phyloP scores from a whole-genome alignment of 2,113 vertebrate species.

The Salvelinus fontinalis region DNA sequence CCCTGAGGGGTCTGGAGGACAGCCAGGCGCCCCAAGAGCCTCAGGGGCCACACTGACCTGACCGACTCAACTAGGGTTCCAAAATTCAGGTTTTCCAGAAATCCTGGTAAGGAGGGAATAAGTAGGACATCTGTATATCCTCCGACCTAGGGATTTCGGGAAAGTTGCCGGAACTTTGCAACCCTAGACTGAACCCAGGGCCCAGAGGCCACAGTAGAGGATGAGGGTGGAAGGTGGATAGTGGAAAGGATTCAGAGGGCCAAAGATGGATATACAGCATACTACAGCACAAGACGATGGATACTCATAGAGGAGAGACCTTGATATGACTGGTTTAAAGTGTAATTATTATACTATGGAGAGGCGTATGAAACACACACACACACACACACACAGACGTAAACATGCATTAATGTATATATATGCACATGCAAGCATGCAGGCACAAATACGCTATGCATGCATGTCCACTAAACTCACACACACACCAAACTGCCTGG shows the following conservation, averaged over 20 bases:
- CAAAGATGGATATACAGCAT: not conserved
- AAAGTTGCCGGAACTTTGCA: not conserved
- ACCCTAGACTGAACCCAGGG: not conserved
- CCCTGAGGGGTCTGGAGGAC: conserved; percentile 65
- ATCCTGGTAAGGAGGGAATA: too few species aligned
- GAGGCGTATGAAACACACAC: not conserved
- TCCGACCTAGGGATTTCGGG: not conserved
- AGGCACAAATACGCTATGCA: not conserved
- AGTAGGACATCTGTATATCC: not conserved
- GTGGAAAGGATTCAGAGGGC: too few species aligned
- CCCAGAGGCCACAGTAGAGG: too few species aligned
- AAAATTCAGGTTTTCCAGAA: not conserved
- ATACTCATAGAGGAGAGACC: not conserved
- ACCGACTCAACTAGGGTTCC: conserved; percentile 6
- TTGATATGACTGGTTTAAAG: too few species aligned
- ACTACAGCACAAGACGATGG: not conserved
- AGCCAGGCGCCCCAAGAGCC: conserved; percentile 15
- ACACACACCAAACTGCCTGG: not conserved
- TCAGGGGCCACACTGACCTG: conserved; percentile 4
- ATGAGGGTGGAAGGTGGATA: too few species aligned
- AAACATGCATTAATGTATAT: conserved; percentile 45
- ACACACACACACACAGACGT: conserved; percentile 27
- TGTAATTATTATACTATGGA: not conserved
- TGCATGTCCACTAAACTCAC: not conserved
- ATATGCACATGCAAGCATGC: not conserved